Conservation (phyloP, 2,797 vertebrate species). For the Manis pentadactyla region DNA sequence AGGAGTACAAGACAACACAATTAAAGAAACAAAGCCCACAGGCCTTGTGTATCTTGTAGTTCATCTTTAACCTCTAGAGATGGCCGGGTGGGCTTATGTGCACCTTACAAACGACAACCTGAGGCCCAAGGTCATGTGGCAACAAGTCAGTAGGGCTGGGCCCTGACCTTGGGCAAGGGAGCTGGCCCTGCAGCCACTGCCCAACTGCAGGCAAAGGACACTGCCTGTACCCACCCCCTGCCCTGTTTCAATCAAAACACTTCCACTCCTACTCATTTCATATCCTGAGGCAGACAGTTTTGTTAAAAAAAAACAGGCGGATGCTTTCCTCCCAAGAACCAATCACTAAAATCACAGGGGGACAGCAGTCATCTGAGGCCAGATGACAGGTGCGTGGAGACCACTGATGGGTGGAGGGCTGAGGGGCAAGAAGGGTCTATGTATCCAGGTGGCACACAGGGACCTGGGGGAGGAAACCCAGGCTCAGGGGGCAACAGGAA, state of each 20-base stretch:
- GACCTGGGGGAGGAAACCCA: neutral
- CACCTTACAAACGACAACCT: neutral
- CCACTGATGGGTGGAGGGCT: neutral
- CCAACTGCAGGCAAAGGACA: neutral
- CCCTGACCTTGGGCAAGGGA: neutral
- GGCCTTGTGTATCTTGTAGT: neutral
- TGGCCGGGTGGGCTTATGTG: no score
- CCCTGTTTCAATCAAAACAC: neutral
- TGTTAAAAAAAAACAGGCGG: neutral
- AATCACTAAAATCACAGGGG: neutral
- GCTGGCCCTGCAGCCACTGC: neutral
- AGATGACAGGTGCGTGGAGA: neutral
- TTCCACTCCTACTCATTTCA: neutral
- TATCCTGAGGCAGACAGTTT: neutral
- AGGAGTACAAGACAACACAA: neutral
- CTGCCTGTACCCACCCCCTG: neutral
- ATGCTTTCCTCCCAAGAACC: neutral
- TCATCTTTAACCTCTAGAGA: neutral
- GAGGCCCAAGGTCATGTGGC: no score
- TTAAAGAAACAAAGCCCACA: neutral
- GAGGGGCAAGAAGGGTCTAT: neutral
- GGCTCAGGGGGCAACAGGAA: neutral
- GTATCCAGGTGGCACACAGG: rapidly evolving
- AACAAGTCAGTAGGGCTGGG: neutral
- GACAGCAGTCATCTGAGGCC: no score